A percentile compares a stretch with the other conserved stretches of the same genome.
phyloP scores from a whole-genome alignment of 2,888 invertebrate species.

The Xestoiulus laeticollis region DNA sequence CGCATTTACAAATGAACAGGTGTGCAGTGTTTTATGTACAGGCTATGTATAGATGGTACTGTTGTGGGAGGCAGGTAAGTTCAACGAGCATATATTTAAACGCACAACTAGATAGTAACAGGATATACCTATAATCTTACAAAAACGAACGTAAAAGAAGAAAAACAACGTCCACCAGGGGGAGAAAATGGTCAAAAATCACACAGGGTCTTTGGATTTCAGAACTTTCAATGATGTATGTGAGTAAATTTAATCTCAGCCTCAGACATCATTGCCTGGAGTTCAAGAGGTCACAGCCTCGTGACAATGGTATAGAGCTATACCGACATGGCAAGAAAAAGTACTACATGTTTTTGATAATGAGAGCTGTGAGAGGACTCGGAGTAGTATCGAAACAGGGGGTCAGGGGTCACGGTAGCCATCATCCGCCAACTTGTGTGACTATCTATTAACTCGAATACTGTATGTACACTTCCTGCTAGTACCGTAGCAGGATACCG shows the following conservation, averaged over 20 bases:
- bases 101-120: background rate
- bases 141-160: conserved; percentile 10
- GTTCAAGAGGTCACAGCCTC: background rate
- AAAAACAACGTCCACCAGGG: background rate
- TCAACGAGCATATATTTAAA: conserved; percentile 21
- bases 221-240: background rate
- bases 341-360: background rate
- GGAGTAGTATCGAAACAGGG: too few species aligned
- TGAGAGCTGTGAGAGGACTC: background rate
- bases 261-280: background rate
- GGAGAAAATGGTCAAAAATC: background rate
- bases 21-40: background rate
- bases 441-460: conserved; percentile 28
- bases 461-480: background rate
- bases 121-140: conserved; percentile 33
- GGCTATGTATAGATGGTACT: background rate
- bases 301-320: background rate
- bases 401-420: background rate
- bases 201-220: conserved; percentile 13
- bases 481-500: background rate
- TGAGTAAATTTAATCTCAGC: too few species aligned
- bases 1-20: conserved; percentile 15
- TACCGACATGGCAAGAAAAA: background rate
- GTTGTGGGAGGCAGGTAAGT: background rate
- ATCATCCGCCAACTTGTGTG: background rate